These are phyloP conservation scores for Petaurus breviceps DNA, from an alignment of 2,113 vertebrate species.

Conservation along the genomic window DNA sequence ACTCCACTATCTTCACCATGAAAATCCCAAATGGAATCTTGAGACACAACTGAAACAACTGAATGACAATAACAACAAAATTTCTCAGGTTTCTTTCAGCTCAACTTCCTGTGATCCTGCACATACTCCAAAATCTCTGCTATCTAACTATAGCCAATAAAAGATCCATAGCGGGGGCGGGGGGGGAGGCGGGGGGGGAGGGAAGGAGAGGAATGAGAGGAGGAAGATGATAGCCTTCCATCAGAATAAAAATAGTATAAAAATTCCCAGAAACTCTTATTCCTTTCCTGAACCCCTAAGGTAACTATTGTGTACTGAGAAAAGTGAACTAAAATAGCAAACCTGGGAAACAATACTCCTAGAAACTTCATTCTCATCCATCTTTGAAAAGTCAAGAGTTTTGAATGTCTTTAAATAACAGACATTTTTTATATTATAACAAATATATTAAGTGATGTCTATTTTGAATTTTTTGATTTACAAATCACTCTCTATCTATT, in stretches of 20 bases:
- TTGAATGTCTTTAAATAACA: not conserved
- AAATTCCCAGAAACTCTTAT: not conserved
- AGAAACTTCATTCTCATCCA: not conserved
- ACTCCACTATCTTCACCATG: not conserved
- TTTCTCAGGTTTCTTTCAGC: not conserved
- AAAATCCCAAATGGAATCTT: not conserved
- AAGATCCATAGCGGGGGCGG: not conserved
- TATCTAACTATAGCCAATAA: not conserved
- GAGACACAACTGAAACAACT: not conserved
- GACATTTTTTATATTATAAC: not conserved
- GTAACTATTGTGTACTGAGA: not conserved
- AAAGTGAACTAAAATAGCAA: not conserved
- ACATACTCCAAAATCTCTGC: not conserved
- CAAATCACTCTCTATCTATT: not conserved
- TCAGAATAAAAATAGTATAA: not conserved
- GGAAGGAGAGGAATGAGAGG: too few species aligned
- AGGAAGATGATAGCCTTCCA: not conserved
- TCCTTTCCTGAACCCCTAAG: not conserved
- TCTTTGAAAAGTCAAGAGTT: not conserved
- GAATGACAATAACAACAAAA: not conserved
- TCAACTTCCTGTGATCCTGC: not conserved
- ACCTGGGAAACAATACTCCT: not conserved
- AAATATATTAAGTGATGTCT: not conserved
- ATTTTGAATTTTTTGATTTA: not conserved
- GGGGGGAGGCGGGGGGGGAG: too few species aligned